Percentiles rank a stretch among this genome's conserved stretches.
Evolutionary conservation across 1,140 invertebrate species (phyloP).

Genomic region (Lithobius niger): DNA sequence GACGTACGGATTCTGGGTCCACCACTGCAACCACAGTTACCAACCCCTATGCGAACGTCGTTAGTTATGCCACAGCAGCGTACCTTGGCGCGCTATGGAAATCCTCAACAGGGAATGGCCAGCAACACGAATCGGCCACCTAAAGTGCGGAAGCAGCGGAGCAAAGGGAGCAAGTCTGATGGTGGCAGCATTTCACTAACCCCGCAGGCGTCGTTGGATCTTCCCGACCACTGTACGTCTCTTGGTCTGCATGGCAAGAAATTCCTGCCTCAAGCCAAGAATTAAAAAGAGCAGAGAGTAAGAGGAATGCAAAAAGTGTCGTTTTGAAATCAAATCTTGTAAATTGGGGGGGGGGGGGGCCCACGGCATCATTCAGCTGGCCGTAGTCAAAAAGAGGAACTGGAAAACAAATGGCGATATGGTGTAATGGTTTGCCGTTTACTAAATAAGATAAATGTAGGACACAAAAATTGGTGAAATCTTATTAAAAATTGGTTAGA

Average conservation of each 20-base stretch:
- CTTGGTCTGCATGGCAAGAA: no score
- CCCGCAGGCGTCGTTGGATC: neutral
- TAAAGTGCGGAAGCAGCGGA: slow-evolving; percentile 12
- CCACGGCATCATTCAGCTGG: no score
- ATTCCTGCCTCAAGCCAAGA: neutral
- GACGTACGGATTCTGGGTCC: slow-evolving; percentile 7
- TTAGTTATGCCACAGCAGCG: slow-evolving; percentile 11
- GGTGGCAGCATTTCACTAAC: neutral
- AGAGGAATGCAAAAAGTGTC: neutral
- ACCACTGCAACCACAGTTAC: slow-evolving; percentile 11
- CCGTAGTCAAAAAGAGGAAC: no score
- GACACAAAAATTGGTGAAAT: no score
- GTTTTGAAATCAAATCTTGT: neutral
- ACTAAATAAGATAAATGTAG: no score
- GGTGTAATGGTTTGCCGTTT: no score
- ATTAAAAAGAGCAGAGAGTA: no score
- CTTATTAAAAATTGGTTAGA: no score
- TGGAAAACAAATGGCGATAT: no score
- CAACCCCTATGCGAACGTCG: neutral
- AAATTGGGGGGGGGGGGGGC: no score
- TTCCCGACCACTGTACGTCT: neutral
- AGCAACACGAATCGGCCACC: slow-evolving; percentile 3
- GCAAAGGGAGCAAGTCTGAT: slow-evolving; percentile 3
- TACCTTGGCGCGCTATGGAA: slow-evolving; percentile 5
- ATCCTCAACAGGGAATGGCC: neutral